Percentiles rank a stretch among this genome's conserved stretches.
These are phyloP conservation scores for Tineola bisselliella DNA, from an alignment of 2,888 invertebrate genomes.

Conservation along the genomic window DNA sequence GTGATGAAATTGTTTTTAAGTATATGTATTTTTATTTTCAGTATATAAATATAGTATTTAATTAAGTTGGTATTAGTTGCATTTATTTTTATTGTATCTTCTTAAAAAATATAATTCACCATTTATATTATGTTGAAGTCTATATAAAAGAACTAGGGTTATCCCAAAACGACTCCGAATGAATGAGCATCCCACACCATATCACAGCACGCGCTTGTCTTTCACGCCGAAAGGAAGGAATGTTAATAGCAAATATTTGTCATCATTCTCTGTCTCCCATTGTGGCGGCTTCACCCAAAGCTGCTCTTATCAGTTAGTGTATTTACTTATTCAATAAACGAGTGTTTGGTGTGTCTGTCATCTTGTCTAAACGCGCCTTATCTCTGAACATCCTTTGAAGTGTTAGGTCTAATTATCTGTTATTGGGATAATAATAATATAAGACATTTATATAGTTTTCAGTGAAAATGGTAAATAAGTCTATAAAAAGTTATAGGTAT, in stretches of 20 bases:
- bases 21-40: too few relatives aligned
- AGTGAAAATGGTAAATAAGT: background rate
- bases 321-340: constrained; percentile 47
- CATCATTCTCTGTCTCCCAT: constrained; percentile 27
- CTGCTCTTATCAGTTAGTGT: constrained; percentile 56
- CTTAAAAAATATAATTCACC: too few relatives aligned
- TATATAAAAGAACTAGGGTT: too few relatives aligned
- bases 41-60: too few relatives aligned
- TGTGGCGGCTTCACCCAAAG: constrained; percentile 61
- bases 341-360: constrained; percentile 7
- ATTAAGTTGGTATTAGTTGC: too few relatives aligned
- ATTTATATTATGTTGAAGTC: too few relatives aligned
- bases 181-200: background rate
- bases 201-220: constrained; percentile 47
- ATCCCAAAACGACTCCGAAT: background rate
- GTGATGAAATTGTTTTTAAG: too few relatives aligned
- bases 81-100: too few relatives aligned
- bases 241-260: constrained; percentile 54
- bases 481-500: too few relatives aligned
- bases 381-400: constrained; percentile 2
- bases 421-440: background rate
- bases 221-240: constrained; percentile 40
- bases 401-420: constrained; percentile 3
- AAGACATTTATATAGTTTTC: background rate
- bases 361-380: constrained; percentile 1